Base-by-base conservation (phyloP, 2,888 invertebrate species). In the Drepana falcataria region DNA sequence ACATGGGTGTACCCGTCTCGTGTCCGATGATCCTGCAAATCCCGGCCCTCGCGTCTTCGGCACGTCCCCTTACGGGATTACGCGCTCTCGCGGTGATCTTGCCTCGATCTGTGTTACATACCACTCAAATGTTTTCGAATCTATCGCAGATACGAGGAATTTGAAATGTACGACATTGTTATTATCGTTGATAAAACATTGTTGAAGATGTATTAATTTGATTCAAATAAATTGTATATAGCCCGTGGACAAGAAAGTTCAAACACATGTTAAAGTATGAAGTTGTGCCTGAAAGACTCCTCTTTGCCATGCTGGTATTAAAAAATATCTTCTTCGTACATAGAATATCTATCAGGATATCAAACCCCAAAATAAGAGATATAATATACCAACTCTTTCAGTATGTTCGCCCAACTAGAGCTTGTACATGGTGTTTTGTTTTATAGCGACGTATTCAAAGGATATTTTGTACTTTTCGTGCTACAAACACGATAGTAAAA, bases 11-110 rank as follows among this genome's bases (percentile, higher is more conserved):
- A 21, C 75, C 68, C 72, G 73, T 82, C 78, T 80, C 77, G 71
- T 73, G 75, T 77, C 77, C 75, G 76, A 81, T 81, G 82, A 83
- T 85, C 84, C 81, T 72, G 69, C 75, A 88, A 89, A 91, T 87
- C 89, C 83, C 73, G 64, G 68, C 63, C 65, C 69, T 61, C 65
- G 68, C 73, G 72, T 74, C 79, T 71, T 68, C 65, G 73, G 82
- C 89, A 90, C 88, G 90, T 85, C 76, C 68, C 57, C 71, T 63
- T 61, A 65, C 67, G 67, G 78, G 83, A 86, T 85, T 83, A 83
- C 76, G 73, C 73, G 74, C 75, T 75, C 75, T 67, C 66, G 63
- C 67, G 69, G 71, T 76, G 72, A 80, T 79, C 73, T 71, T 71
- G 69, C 66, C 66, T 65, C 72, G 69, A 77, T 76, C 71, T 67